Evolutionary conservation across 2,113 vertebrate genomes (phyloP), one percentile per base, ranked within the genome.

Genomic region (Platichthys flesus): DNA sequence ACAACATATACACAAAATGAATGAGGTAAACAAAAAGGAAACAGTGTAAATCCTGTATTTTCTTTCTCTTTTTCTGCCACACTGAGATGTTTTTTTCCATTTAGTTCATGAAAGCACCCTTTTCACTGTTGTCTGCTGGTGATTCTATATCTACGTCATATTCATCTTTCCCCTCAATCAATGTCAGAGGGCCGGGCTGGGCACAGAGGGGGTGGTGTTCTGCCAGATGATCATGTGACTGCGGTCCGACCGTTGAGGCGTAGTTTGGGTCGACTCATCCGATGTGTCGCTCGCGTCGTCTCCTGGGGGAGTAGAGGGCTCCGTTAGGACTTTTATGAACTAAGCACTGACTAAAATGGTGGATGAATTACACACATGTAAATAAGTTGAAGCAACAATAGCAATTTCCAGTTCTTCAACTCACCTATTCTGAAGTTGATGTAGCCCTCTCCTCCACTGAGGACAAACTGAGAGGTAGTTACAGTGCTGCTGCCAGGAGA

Each of bases 391-490:
- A 13, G 35, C 0, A 18, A 47, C 4, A 64, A 16, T 2, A 0
- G 9, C 15, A 45, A 67, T 69, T 73, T 35, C 5, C 10, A 31
- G 59, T 14, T 15, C 52, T 47, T 47, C 8, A n/a, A 77, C 93
- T 92, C 81, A 96, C 95, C 95, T n/a, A 96, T 95, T 35, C 94
- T 83, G 77, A 96, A 95, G 73, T 96, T 95, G 68, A 96, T 94
- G 85, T 96, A 95, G 31, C 95, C 95, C 83, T 96, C 95, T 67
- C 95, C 95, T 76, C 95, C 95, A 67, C 95, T 96, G 79, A 96
- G 91, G 66, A 96, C 91, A 12, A 96, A 90, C 70, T 93, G 91
- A 91, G 94, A 85, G 76, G 89, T 80, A 83, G 89, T 76, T 42
- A 86, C 70, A n/a, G 89, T 58, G 62, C 71, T 82, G 64, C 79